Percentiles rank a stretch among this genome's conserved stretches.
phyloP scores from a whole-genome alignment of 2,888 invertebrate species.

The Beris morrisii region DNA sequence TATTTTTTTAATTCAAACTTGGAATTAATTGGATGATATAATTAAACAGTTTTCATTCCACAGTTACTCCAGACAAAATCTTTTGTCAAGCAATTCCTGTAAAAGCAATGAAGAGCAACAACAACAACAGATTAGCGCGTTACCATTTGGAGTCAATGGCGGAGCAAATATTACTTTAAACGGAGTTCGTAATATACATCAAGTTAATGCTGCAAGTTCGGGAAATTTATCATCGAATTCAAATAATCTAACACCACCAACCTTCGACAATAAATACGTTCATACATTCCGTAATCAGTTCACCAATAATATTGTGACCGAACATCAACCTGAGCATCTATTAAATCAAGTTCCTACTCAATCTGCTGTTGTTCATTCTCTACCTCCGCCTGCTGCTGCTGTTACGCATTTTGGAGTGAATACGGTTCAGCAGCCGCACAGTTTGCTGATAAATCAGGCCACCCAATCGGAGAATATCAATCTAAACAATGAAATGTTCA shows the following conservation, averaged over 20 bases:
- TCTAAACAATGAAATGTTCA: slow-evolving; percentile 21
- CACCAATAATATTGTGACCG: slow-evolving; percentile 30
- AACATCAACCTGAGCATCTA: slow-evolving; percentile 44
- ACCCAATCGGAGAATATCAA: slow-evolving; percentile 27
- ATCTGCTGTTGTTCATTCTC: background rate
- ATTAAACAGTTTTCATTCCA: slow-evolving; percentile 31
- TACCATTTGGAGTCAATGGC: slow-evolving; percentile 42
- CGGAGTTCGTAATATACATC: slow-evolving; percentile 43
- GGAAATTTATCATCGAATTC: slow-evolving; percentile 56
- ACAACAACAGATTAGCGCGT: slow-evolving; percentile 46
- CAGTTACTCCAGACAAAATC: slow-evolving; percentile 87
- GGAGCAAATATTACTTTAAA: slow-evolving; percentile 39
- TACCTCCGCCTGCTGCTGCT: background rate
- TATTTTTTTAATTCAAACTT: slow-evolving; percentile 29
- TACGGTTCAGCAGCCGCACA: background rate
- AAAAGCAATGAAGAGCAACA: slow-evolving; percentile 74
- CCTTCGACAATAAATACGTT: slow-evolving; percentile 50
- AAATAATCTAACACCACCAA: slow-evolving; percentile 60
- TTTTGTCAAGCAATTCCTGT: slow-evolving; percentile 67
- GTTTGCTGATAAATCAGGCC: slow-evolving; percentile 9
- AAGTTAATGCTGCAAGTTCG: slow-evolving; percentile 41
- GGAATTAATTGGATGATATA: slow-evolving; percentile 6
- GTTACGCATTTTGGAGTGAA: background rate
- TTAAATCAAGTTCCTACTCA: slow-evolving; percentile 8
- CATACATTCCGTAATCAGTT: slow-evolving; percentile 44